These are phyloP conservation scores for Lissocephala sabroskyi DNA, from an alignment of 2,888 invertebrate genomes.

Conservation along the genomic window DNA sequence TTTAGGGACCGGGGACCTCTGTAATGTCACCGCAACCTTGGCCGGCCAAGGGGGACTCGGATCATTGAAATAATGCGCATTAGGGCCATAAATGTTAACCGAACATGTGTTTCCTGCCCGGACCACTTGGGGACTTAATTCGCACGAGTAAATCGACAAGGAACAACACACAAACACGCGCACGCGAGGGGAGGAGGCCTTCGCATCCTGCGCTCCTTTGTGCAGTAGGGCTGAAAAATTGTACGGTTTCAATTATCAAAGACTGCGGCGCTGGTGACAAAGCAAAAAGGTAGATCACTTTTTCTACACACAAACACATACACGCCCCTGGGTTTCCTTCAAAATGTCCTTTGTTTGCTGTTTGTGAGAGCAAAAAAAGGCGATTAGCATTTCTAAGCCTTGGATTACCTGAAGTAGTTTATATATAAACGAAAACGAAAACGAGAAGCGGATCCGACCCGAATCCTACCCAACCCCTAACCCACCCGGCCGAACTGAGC, in stretches of 20 bases:
- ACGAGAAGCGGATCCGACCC: background rate
- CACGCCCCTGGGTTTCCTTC: background rate
- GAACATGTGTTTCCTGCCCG: conserved; percentile 11
- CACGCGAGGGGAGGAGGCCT: background rate
- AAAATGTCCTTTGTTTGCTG: conserved; percentile 2
- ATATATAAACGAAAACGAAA: conserved; percentile 29
- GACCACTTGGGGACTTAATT: conserved; percentile 45
- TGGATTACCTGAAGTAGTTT: conserved; percentile 67
- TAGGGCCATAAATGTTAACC: background rate
- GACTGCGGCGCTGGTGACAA: conserved; percentile 42
- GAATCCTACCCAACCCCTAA: too few relatives aligned
- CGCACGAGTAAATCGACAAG: conserved; percentile 52
- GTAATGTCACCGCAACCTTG: conserved; percentile 4
- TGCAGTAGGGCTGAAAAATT: conserved; percentile 56
- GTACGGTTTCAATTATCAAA: conserved; percentile 63
- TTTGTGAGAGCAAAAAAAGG: conserved; percentile 43
- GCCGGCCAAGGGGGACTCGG: background rate
- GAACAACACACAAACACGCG: conserved; percentile 3
- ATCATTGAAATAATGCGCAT: background rate
- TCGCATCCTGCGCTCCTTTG: conserved; percentile 37
- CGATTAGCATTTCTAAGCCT: conserved; percentile 64
- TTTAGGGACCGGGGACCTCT: conserved; percentile 3
- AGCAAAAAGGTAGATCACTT: conserved; percentile 48
- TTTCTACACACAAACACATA: too few relatives aligned
- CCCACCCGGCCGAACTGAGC: conserved; percentile 6